Conservation (phyloP, 2,113 vertebrate genomes). For the Xenopus borealis region DNA sequence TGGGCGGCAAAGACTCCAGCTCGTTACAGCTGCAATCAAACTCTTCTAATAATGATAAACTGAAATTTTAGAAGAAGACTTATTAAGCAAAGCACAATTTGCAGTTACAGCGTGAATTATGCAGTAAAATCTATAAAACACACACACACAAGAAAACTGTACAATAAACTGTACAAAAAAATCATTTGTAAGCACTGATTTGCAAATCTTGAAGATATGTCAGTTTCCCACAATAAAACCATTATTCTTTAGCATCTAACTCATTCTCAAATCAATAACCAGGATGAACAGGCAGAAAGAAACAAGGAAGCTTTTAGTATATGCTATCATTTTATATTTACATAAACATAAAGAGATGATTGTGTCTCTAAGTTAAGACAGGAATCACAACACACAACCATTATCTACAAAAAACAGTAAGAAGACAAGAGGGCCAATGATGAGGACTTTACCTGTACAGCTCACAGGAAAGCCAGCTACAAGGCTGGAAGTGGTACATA, state of each 20-base stretch:
- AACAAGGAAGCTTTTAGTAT: too few relatives aligned
- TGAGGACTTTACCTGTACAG: not conserved
- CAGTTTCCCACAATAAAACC: too few relatives aligned
- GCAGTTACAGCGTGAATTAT: not conserved
- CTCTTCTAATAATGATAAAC: conserved; percentile 93
- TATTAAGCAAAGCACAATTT: conserved; percentile 19
- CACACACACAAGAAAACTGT: not conserved
- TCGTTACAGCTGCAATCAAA: conserved; percentile 98
- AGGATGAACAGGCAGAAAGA: too few relatives aligned
- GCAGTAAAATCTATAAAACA: not conserved
- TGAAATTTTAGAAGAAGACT: conserved; percentile 59
- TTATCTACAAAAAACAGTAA: not conserved
- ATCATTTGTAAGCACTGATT: too few relatives aligned
- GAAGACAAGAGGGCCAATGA: not conserved
- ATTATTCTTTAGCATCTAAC: too few relatives aligned
- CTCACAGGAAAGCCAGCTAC: not conserved
- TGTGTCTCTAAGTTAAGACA: too few relatives aligned
- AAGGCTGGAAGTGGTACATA: not conserved
- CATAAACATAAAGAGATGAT: too few relatives aligned
- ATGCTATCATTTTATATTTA: too few relatives aligned
- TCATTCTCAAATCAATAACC: too few relatives aligned
- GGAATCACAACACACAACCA: too few relatives aligned
- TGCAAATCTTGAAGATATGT: too few relatives aligned
- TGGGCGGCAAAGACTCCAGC: conserved; percentile 87
- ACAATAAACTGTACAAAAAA: too few relatives aligned